Evolutionary conservation across 2,113 vertebrate genomes (phyloP), one percentile per base, ranked within the genome.

Genomic region (Chionis minor): DNA sequence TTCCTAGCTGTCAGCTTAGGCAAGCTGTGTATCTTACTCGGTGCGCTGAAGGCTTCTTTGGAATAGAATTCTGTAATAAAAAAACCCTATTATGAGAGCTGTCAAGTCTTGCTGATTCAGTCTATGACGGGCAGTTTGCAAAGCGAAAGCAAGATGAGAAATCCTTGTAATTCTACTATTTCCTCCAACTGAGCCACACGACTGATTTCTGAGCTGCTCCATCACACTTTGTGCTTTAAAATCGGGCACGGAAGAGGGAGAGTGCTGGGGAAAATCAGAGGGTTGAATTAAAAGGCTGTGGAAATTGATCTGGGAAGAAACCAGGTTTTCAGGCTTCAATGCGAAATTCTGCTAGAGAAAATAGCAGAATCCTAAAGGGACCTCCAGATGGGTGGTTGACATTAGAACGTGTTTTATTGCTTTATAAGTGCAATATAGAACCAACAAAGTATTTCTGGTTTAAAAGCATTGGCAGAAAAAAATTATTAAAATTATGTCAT

Each of bases 81-180:
- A 88, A 79, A 49, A 56, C 30, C 56, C 30, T 61, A 77, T 21
- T 15, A 42, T 19, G 30, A 69, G 62, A 91, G 30, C 81, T 89
- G 74, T 94, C 82, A 82, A 71, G 72, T 90, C 63, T 83, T 94
- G 74, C 84, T 81, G 72, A 93, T 89, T 93, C 88, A 75, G 63
- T 67, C 33, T 70, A 9, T 90, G 83, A 92, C 2, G 14, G 67
- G 44, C 73, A 55, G 73, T 92, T 87, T 86, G 66, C 61, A 84
- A 93, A 61, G 59, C 75, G 56, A 93, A 90, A 89, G 69, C 56
- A 52, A 81, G 49, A 90, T 86, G 71, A 90, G 30, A 85, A 93
- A 45, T 67, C 30, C 69, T 89, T 84, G 12, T 54, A 81, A 63
- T 93, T 82, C 80, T 87, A n/a, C 62, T 44, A 16, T 66, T 86